These are phyloP conservation scores for Spondyliosoma cantharus DNA, from an alignment of 2,797 vertebrate species.

Conservation along the genomic window DNA sequence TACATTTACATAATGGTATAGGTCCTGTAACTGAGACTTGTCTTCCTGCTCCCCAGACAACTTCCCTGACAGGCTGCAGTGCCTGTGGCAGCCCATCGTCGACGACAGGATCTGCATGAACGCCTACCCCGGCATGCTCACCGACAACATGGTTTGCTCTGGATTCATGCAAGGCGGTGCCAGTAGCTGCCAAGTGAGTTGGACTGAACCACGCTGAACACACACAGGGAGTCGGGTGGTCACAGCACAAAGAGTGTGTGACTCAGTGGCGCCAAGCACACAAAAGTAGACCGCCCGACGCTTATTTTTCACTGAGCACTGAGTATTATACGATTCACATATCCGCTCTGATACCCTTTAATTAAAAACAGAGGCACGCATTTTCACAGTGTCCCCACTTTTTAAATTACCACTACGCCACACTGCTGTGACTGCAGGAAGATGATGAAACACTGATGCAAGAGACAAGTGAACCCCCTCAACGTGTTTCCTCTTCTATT, in stretches of 20 bases:
- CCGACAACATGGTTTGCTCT: conserved; percentile 80
- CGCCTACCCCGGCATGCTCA: conserved; percentile 77
- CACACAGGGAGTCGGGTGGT: conserved; percentile 23
- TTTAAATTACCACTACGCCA: conserved; percentile 5
- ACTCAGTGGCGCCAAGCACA: conserved; percentile 1
- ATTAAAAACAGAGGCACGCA: not conserved
- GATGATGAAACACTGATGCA: conserved; percentile 38
- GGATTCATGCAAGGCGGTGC: conserved; percentile 78
- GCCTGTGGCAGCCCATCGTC: conserved; percentile 81
- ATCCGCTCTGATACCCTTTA: not conserved
- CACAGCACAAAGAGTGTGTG: not conserved
- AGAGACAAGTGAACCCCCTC: not conserved
- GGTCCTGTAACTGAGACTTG: not conserved
- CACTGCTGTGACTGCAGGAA: conserved; percentile 19
- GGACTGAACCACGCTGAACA: conserved; percentile 29
- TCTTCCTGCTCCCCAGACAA: conserved; percentile 48
- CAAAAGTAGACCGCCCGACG: not conserved
- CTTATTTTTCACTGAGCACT: conserved; percentile 6
- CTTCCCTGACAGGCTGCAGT: conserved; percentile 76
- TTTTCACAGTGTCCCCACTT: not conserved
- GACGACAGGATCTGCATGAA: conserved; percentile 75
- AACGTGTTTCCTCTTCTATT: not conserved
- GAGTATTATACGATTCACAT: not conserved
- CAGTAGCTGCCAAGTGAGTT: conserved; percentile 81
- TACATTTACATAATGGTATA: not conserved